Conservation (phyloP, 2,113 vertebrate genomes). For the Pluvialis apricaria region DNA sequence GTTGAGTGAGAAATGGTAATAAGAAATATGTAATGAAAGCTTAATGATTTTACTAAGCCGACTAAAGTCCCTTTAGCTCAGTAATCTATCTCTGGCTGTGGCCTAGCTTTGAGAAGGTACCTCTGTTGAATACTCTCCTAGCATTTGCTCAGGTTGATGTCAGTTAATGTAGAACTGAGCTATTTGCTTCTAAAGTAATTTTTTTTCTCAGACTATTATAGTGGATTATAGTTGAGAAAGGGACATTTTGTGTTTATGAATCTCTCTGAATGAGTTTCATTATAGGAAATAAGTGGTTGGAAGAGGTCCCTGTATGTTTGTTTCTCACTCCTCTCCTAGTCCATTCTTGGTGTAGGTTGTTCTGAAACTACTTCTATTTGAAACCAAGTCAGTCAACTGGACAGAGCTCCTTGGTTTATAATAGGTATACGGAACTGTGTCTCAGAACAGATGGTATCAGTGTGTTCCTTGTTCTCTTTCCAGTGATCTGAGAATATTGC, state of each 20-base stretch:
- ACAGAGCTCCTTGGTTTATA: not conserved
- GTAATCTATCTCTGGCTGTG: not conserved
- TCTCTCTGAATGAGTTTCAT: not conserved
- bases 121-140: not conserved
- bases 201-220: not conserved
- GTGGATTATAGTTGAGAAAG: not conserved
- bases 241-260: not conserved
- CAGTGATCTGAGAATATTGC: not conserved
- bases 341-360: not conserved
- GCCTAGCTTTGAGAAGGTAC: not conserved
- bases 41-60: not conserved
- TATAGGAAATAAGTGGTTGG: not conserved
- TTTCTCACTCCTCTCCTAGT: not conserved
- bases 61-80: not conserved
- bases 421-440: not conserved
- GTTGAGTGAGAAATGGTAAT: not conserved
- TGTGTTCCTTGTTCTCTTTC: not conserved
- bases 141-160: not conserved
- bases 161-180: not conserved
- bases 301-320: not conserved
- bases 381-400: not conserved
- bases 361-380: not conserved
- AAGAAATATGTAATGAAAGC: not conserved
- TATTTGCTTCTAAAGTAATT: not conserved
- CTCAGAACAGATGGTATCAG: not conserved